These are phyloP conservation scores for Galerucella calmariensis DNA, from an alignment of 2,888 invertebrate genomes.

Conservation along the genomic window DNA sequence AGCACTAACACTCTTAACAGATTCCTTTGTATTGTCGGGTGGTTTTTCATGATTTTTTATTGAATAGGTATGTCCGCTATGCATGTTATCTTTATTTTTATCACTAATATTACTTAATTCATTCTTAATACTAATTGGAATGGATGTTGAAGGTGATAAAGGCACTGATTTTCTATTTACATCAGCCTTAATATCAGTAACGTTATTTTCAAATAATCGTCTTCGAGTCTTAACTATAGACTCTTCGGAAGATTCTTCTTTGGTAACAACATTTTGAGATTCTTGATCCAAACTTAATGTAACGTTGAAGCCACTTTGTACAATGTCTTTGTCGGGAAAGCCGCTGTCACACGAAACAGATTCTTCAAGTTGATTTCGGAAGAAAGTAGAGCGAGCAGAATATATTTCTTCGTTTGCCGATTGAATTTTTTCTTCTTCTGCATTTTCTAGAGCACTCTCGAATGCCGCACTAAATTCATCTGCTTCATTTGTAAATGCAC, in stretches of 20 bases:
- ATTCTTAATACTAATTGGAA: constrained; percentile 37
- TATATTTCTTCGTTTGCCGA: constrained; percentile 49
- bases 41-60: not conserved
- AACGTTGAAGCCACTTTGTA: constrained; percentile 49
- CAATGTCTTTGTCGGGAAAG: constrained; percentile 51
- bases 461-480: constrained; percentile 61
- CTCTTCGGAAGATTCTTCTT: constrained; percentile 57
- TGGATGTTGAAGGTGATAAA: constrained; percentile 37
- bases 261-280: constrained; percentile 62
- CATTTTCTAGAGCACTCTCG: constrained; percentile 59
- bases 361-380: constrained; percentile 61
- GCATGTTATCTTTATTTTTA: constrained; percentile 27
- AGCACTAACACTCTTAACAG: not conserved
- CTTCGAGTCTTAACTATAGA: constrained; percentile 63
- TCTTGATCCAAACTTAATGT: constrained; percentile 53
- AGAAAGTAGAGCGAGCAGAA: constrained; percentile 63
- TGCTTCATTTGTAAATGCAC: constrained; percentile 52
- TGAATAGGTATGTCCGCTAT: constrained; percentile 23
- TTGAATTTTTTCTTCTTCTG: constrained; percentile 44
- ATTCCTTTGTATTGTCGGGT: not conserved
- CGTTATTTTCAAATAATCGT: constrained; percentile 61
- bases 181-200: constrained; percentile 49
- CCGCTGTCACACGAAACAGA: constrained; percentile 48
- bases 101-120: constrained; percentile 37
- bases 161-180: constrained; percentile 48